Base-by-base conservation (phyloP, 2,888 invertebrate species). In the Xestia xanthographa region DNA sequence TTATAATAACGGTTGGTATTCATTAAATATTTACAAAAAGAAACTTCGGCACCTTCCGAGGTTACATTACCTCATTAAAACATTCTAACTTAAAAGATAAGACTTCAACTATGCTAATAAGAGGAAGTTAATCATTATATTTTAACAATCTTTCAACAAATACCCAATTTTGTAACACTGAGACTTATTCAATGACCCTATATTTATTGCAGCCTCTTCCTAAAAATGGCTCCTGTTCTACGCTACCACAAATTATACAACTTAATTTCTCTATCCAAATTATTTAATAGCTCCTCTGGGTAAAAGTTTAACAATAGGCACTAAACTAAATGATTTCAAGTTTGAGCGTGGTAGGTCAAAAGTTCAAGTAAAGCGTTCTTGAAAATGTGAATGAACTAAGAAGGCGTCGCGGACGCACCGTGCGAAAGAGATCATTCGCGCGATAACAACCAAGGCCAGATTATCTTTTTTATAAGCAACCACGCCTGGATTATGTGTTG, bases 321-420 rank as follows among this genome's bases (percentile, higher is more conserved):
- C 41, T 79, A 83, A 83, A 78, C 66, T 76, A 81, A 85, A 85
- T 83, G 65, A 70, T 80, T 62, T 26, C n/a, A 75, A 34, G 65
- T 82, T 79, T 66, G 29, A 50, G 38, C n/a, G 58, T 43, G 76
- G 72, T 81, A 80, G 86, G 87, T 87, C 87, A 87, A 82, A 79
- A 82, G 85, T 82, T 84, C 83, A 80, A 82, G 67, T 66, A 78
- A 84, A 66, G 58, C 45, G 82, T 87, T 81, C 69, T 76, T 80
- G 77, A 80, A 84, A 86, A 89, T 87, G 89, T 88, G 88, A 89
- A 88, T 85, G 89, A 90, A 87, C 90, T 85, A 83, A 78, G 83
- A 74, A 58, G 63, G 29, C 62, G 65, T 62, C 45, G 68, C 72
- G 29, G 45, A 68, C 70, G 75, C 82, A 66, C 65, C 89, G 90